phyloP scores from a whole-genome alignment of 2,888 invertebrate genomes.

The Halocaridina rubra region DNA sequence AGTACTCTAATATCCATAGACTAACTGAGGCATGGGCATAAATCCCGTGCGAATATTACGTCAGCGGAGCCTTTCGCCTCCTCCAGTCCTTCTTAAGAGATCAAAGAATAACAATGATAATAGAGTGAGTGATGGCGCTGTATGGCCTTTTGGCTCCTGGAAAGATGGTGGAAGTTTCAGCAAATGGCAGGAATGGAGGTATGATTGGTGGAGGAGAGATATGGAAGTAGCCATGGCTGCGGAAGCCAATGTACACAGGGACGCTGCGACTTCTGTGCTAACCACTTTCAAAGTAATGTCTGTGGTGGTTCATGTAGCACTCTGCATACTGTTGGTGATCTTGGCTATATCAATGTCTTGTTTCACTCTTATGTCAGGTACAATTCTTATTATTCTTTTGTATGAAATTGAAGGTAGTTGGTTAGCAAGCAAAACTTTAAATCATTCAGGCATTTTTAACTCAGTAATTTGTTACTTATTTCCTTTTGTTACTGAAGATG shows the following conservation, averaged over 20 bases:
- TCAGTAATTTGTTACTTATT: no score
- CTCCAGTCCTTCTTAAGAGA: not conserved
- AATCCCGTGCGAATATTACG: slow-evolving; percentile 30
- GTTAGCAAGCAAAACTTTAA: not conserved
- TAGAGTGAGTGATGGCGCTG: not conserved
- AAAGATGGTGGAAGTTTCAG: not conserved
- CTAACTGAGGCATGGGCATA: slow-evolving; percentile 26
- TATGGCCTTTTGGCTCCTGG: not conserved
- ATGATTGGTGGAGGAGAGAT: not conserved
- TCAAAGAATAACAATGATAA: not conserved
- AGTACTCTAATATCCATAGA: no score
- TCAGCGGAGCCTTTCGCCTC: slow-evolving; percentile 26
- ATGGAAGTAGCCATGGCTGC: not conserved
- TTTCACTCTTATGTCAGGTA: slow-evolving; percentile 39
- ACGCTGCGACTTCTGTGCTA: not conserved
- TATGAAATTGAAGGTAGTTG: not conserved
- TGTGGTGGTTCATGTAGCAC: slow-evolving; percentile 23
- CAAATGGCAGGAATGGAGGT: slow-evolving; percentile 2
- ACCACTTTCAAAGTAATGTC: not conserved
- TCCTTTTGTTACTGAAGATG: not conserved
- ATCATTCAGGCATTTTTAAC: not conserved
- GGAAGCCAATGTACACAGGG: no score
- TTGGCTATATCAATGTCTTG: slow-evolving; percentile 12
- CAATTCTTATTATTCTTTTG: not conserved
- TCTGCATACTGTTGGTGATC: slow-evolving; percentile 24